Percentiles rank a stretch among this genome's conserved stretches.
phyloP scores from a whole-genome alignment of 2,888 invertebrate genomes.

The Agrotis puta region DNA sequence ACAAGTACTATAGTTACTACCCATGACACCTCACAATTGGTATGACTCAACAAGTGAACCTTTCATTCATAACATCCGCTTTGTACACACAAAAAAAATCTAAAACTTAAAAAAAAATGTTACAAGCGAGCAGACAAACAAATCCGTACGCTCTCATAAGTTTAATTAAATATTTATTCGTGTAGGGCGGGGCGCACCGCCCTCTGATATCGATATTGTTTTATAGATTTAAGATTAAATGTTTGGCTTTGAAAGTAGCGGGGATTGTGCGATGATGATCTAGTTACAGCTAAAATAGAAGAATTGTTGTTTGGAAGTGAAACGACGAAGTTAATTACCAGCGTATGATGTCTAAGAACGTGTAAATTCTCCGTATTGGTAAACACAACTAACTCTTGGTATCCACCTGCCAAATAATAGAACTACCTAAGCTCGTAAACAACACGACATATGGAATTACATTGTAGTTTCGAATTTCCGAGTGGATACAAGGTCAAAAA shows the following conservation, averaged over 20 bases:
- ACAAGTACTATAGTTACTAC: slow-evolving; percentile 4
- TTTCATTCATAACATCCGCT: slow-evolving; percentile 66
- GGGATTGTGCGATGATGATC: slow-evolving; percentile 15
- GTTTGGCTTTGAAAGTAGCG: slow-evolving; percentile 71
- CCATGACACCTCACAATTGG: slow-evolving; percentile 19
- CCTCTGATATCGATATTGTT: slow-evolving; percentile 88
- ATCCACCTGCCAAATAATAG: no score
- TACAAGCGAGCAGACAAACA: slow-evolving; percentile 70
- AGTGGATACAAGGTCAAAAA: neutral
- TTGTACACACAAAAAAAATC: slow-evolving; percentile 51
- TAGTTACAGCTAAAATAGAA: neutral
- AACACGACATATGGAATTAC: neutral
- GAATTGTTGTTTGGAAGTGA: neutral
- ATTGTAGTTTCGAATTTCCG: neutral
- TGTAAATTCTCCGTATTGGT: neutral
- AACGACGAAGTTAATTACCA: neutral
- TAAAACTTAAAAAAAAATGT: slow-evolving; percentile 62
- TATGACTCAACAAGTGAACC: slow-evolving; percentile 54
- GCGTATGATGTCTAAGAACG: no score
- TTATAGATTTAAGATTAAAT: slow-evolving; percentile 84
- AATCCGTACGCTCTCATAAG: slow-evolving; percentile 83
- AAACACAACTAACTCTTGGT: neutral
- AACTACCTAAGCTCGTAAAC: no score
- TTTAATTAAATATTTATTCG: slow-evolving; percentile 91
- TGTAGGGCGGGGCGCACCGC: slow-evolving; percentile 85